These are phyloP conservation scores for Heliconius nattereri DNA, from an alignment of 1,140 invertebrate species.

Conservation along the genomic window DNA sequence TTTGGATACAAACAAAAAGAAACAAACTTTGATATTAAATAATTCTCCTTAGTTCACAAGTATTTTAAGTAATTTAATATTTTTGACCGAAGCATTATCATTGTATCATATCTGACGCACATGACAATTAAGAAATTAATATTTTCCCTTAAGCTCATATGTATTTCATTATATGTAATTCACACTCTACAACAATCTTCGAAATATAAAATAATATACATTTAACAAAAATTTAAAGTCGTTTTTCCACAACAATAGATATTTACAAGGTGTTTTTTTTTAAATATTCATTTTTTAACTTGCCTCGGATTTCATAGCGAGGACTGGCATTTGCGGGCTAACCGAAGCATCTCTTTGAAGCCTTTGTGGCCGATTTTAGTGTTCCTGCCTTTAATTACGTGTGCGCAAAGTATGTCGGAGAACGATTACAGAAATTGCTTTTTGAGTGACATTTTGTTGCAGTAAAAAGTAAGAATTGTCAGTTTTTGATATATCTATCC, in stretches of 20 bases:
- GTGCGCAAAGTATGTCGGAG: conserved; percentile 43
- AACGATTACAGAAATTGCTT: conserved; percentile 16
- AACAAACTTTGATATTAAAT: not conserved
- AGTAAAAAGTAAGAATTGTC: conserved; percentile 1
- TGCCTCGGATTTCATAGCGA: not conserved
- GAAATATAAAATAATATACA: not conserved
- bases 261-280: not conserved
- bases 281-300: not conserved
- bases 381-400: conserved; percentile 60
- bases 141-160: too few species aligned
- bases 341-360: conserved; percentile 19
- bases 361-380: conserved; percentile 32
- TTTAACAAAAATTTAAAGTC: not conserved
- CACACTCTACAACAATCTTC: not conserved
- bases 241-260: not conserved
- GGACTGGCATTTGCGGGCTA: conserved; percentile 16
- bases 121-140: too few species aligned
- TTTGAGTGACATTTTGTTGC: conserved; percentile 32
- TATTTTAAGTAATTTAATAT: not conserved
- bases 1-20: not conserved
- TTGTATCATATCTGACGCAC: not conserved
- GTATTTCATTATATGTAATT: too few species aligned
- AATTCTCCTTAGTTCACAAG: not conserved
- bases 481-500: not conserved
- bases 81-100: not conserved